Evolutionary conservation across 23 tunicate genomes (phyloP).

Genomic region (Styela plicata): DNA sequence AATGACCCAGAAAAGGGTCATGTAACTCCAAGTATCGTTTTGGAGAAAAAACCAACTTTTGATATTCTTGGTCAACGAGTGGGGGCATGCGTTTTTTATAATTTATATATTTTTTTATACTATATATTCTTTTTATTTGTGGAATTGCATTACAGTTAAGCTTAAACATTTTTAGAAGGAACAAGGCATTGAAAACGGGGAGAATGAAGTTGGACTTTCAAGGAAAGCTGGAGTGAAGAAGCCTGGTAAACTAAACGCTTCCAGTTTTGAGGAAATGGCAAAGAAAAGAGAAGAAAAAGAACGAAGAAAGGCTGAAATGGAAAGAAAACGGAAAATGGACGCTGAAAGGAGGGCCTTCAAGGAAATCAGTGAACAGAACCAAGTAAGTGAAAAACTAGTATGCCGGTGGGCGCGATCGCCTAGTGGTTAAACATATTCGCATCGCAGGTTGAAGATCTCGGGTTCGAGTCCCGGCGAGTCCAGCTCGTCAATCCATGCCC

Average conservation of each 20-base stretch:
- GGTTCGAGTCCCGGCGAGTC: background rate
- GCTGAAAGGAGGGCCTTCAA: conserved; percentile 53
- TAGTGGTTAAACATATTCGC: too few relatives aligned
- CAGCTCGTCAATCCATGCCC: too few relatives aligned
- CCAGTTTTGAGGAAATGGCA: conserved; percentile 52
- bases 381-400: background rate
- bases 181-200: conserved; percentile 15
- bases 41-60: too few relatives aligned
- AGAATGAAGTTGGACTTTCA: conserved; percentile 8
- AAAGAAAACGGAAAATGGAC: conserved; percentile 36
- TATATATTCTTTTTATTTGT: too few relatives aligned
- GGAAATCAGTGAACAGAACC: conserved; percentile 21
- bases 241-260: conserved; percentile 56
- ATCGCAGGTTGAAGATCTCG: background rate
- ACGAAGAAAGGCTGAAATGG: conserved; percentile 42
- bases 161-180: conserved; percentile 24
- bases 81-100: too few relatives aligned
- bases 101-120: too few relatives aligned
- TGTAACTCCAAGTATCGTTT: too few relatives aligned
- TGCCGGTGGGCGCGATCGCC: too few relatives aligned
- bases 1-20: too few relatives aligned
- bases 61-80: too few relatives aligned
- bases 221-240: background rate
- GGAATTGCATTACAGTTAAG: too few relatives aligned
- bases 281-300: conserved; percentile 54